phyloP scores from a whole-genome alignment of 2,113 vertebrate species.

The Catharus bicknelli region DNA sequence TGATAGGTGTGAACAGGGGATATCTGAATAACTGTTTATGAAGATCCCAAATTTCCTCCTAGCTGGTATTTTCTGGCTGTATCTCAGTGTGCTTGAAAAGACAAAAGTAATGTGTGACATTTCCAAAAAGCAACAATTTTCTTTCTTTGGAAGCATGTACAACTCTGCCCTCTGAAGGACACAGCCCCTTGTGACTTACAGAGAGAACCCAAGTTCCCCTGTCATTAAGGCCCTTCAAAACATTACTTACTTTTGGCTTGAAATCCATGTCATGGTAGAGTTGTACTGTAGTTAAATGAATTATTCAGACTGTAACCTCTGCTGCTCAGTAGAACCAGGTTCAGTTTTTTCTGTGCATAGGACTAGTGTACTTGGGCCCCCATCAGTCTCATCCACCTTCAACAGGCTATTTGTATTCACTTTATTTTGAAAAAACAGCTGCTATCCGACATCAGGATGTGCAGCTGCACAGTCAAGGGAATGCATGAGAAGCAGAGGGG shows the following conservation, averaged over 20 bases:
- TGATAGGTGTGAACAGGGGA: background rate
- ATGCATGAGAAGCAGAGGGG: rapidly evolving
- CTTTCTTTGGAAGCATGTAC: rapidly evolving
- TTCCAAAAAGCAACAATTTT: background rate
- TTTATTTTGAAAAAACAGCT: background rate
- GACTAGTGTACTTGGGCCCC: background rate
- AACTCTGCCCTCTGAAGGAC: background rate
- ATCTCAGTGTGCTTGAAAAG: background rate
- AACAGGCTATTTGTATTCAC: background rate
- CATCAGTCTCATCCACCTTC: background rate
- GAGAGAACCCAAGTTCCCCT: background rate
- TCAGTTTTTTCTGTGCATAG: background rate
- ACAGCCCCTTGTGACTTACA: background rate
- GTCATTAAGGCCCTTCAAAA: background rate
- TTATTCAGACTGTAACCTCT: background rate
- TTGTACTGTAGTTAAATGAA: background rate
- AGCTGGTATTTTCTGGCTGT: background rate
- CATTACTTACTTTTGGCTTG: background rate
- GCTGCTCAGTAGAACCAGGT: background rate
- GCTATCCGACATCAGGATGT: background rate
- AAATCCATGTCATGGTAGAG: background rate
- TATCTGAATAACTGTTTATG: conserved; percentile 10
- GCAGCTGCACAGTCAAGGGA: too few species aligned
- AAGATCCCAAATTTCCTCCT: background rate
- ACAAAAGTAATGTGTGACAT: background rate